phyloP scores from a whole-genome alignment of 2,797 vertebrate species.

The Lepidocolaptes lacrymiger region DNA sequence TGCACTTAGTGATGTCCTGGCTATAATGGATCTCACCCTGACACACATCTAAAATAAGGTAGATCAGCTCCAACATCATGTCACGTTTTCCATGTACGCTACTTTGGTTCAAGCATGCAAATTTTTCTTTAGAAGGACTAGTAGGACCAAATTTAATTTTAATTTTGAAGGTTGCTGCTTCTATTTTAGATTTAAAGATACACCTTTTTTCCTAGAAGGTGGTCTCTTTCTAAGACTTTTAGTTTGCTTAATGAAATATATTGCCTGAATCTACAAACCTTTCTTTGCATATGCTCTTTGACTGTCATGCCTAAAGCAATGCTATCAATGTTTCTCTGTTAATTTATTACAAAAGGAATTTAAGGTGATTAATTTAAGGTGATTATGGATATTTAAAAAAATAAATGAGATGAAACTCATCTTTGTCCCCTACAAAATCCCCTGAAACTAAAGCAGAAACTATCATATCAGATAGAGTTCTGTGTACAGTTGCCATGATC shows the following conservation, averaged over 20 bases:
- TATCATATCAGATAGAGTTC: background rate
- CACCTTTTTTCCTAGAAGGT: background rate
- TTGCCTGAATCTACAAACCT: background rate
- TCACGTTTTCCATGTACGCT: background rate
- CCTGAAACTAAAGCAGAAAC: background rate
- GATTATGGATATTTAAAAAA: background rate
- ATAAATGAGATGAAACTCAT: background rate
- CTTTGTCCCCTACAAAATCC: background rate
- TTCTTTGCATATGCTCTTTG: background rate
- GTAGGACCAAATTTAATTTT: background rate
- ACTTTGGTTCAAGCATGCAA: background rate
- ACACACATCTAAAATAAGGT: background rate
- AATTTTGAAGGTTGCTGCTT: background rate
- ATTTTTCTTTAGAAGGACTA: background rate
- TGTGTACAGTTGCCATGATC: background rate
- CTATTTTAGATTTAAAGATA: background rate
- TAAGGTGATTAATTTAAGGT: background rate
- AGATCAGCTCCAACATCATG: rapidly evolving
- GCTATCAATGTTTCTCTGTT: background rate
- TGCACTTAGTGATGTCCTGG: background rate
- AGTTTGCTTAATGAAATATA: background rate
- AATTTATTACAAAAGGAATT: background rate
- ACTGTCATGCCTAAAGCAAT: background rate
- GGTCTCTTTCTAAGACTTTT: background rate
- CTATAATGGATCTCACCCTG: background rate